A percentile compares a stretch with the other conserved stretches of the same genome.
These are phyloP conservation scores for Recurvirostra avosetta DNA, from an alignment of 2,113 vertebrate species.

Conservation along the genomic window DNA sequence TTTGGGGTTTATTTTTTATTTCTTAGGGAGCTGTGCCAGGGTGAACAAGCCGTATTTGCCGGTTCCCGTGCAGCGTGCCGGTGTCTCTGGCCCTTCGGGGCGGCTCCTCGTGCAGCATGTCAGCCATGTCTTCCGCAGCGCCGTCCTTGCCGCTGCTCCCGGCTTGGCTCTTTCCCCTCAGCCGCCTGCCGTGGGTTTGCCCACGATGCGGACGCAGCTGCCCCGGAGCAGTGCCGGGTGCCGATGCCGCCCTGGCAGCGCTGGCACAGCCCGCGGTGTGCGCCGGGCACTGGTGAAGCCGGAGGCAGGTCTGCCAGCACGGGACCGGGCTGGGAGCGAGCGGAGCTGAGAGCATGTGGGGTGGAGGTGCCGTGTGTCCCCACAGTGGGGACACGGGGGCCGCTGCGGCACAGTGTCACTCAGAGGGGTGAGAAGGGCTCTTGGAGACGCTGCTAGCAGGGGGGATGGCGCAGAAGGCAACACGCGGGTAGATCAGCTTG, in stretches of 20 bases:
- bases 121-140: background rate
- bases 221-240: background rate
- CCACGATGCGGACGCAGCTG: background rate
- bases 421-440: background rate
- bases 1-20: background rate
- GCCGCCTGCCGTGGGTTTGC: background rate
- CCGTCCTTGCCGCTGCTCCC: background rate
- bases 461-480: background rate
- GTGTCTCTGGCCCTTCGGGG: too few species aligned
- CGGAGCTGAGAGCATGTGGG: background rate
- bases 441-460: background rate
- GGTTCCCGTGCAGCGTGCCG: background rate
- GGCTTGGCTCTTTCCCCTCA: background rate
- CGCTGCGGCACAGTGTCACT: background rate
- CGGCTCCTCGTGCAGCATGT: background rate
- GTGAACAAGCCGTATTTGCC: background rate
- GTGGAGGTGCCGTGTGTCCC: background rate
- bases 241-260: background rate
- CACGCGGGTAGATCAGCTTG: background rate
- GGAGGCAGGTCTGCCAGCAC: background rate
- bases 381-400: rapidly evolving
- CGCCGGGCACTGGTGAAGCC: background rate
- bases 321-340: background rate
- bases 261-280: background rate
- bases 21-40: background rate